Base-by-base conservation (phyloP, 2,888 invertebrate species). In the Dermolepida albohirtum region DNA sequence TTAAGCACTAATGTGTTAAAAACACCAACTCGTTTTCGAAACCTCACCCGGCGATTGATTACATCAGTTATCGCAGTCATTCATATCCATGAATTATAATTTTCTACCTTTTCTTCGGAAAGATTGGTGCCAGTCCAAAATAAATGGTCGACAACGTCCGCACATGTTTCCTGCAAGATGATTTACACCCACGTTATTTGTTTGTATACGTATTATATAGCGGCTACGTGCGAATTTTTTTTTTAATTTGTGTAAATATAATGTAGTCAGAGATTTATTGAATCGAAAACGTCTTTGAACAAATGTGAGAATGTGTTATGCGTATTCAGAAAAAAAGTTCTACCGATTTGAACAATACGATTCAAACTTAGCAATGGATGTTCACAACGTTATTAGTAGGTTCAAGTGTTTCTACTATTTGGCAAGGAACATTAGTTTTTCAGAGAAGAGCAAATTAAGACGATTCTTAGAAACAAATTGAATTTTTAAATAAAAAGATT, bases 61-160 rank as follows among this genome's bases (percentile, higher is more conserved):
- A n/a, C 41, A 12, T 55, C 55, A 55, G 22, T 55, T 55, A 55
- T n/a, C 55, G 55, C 41, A 22, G 22, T 22, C 55, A 55, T 55
- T 55, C 55, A 55, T 55, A 22, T 55, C 55, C 55, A 41, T 34
- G 34, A 34, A 34, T 34, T 34, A 34, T 41, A 55, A 55, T 55
- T 55, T 41, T 55, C 43, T 34, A 12, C n/a, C 39, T 14, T 41
- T 41, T 55, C 55, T 43, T 17, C 55, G 55, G 12, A 34, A 34
- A 29, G 51, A 52, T 52, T 52, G 51, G 51, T 52, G 34, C 34
- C 7, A n/a, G 51, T 29, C 51, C 51, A 52, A 52, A 52, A 52
- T 29, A 52, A 52, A 52, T 14, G 29, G 34, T 34, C 51, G 34
- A 52, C 29, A 52, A 52, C 51, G 51, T 27, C 17, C 27, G 22